Base-by-base conservation (phyloP, 1,140 invertebrate species). In the Ericerus pela region DNA sequence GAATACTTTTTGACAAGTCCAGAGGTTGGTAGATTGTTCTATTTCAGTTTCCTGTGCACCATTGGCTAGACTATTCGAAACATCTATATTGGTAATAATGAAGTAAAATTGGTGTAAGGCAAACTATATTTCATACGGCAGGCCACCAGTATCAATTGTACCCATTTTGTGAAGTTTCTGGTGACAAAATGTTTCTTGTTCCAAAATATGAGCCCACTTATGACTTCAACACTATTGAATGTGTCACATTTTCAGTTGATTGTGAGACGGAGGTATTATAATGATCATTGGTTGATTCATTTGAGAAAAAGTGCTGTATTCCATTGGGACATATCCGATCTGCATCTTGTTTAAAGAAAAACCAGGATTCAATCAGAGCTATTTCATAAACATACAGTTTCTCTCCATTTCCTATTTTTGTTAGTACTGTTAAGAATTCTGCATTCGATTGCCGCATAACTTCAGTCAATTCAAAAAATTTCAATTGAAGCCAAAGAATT, bases 401-500 rank as follows among this genome's bases (percentile, higher is more conserved):
- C n/a, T 58, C 14, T 41, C 33, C 20, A 36, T 18, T 38, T 5
- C 51, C 51, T 11, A 58, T 27, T 38, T 58, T 58, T 16, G 30
- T 41, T 38, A 54, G 16, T n/a, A 53, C 20, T 57, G 28, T 1
- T 5, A 30, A 26, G 37, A 54, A 57, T 14, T 27, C 26, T 24
- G 4, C 31, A 43, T 38, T 33, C 11, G 6, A 33, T 53, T 52
- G 56, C 20, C 56, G 18, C 56, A 57, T 57, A 30, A 57, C 26
- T 53, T 16, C 5, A 2, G 14, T 54, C 4, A 58, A 30, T 54
- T 58, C 10, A 29, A 2, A 60, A 47, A 54, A 51, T 58, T 38
- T n/a, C 52, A 60, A 60, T 52, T 58, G 33, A 20, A 55, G 31
- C 59, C 59, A 60, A 5, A 58, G 16, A 11, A 16, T 20, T n/a